Evolutionary conservation across 2,113 vertebrate species (phyloP).

Genomic region (Thymallus thymallus): DNA sequence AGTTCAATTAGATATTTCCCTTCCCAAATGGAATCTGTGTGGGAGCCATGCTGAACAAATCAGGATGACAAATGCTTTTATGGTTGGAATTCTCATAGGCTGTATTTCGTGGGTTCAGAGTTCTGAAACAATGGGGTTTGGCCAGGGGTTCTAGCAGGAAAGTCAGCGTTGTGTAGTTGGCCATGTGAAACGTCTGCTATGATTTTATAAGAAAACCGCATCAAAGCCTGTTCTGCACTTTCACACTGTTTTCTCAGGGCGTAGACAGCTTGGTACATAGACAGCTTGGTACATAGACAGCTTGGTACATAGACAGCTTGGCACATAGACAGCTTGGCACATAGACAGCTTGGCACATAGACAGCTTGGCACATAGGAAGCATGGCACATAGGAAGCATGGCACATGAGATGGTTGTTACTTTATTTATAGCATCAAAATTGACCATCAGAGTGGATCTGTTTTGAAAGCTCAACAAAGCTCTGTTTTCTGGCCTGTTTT

Average conservation of each 20-base stretch:
- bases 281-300: too few relatives aligned
- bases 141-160: conserved; percentile 4
- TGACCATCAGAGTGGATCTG: background rate
- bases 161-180: background rate
- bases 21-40: background rate
- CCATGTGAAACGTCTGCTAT: background rate
- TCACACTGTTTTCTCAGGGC: background rate
- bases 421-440: background rate
- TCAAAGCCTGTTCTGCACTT: background rate
- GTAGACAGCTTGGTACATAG: too few relatives aligned
- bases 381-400: background rate
- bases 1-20: conserved; percentile 18
- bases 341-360: too few relatives aligned
- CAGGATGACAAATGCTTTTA: background rate
- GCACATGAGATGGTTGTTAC: background rate
- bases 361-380: too few relatives aligned
- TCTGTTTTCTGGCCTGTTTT: background rate
- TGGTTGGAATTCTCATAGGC: background rate
- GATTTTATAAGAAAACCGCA: background rate
- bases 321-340: too few relatives aligned
- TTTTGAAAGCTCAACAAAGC: background rate
- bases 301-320: too few relatives aligned
- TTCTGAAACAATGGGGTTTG: conserved; percentile 9
- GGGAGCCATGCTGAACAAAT: background rate
- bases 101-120: background rate